Base-by-base conservation (phyloP, 92 coral and sea anemone genomes). In the Phenganax stokvisi region DNA sequence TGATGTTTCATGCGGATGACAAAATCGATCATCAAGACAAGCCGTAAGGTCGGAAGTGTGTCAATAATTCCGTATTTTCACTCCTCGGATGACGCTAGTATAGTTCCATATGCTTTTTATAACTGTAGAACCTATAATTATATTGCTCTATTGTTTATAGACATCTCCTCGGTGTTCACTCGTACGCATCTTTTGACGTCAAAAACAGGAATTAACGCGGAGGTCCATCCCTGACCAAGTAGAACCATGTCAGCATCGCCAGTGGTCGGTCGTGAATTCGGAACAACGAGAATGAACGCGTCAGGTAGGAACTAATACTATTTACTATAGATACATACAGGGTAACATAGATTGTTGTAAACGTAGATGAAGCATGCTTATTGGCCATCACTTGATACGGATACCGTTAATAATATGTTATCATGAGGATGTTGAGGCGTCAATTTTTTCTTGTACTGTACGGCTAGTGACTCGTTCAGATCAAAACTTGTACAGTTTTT, bases 111-210 rank as follows among this genome's bases (percentile, higher is more conserved):
- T 64, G 64, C 70, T 76, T 76, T 29, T 57, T 76, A 31, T 57
- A 59, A 52, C 12, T 55, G 69, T 57, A 6, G 5, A 25, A 3
- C 52, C 81, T 57, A 76, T 76, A 76, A 76, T 76, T 76, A 76
- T 76, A 57, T 76, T 76, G 81, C 54, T 59, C 81, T 59, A 76
- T 76, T 76, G 81, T 76, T 59, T 76, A 51, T 59, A 76, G 81
- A 57, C 69, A 54, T 76, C 60, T 27, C n/a, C 27, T 73, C 16
- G 10, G 73, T 76, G 81, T 76, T 54, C 81, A 76, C 7, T 60
- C 51, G 52, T 29, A n/a, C 56, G 81, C 6, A 60, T 76, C 70
- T 47, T 20, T 76, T 76, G 66, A 76, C 81, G 81, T 76, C 81
- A 76, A 76, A 52, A 8, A n/a, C 52, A 68, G 73, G 73, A 51